Evolutionary conservation across 2,113 vertebrate genomes (phyloP).

Genomic region (Zosterops lateralis): DNA sequence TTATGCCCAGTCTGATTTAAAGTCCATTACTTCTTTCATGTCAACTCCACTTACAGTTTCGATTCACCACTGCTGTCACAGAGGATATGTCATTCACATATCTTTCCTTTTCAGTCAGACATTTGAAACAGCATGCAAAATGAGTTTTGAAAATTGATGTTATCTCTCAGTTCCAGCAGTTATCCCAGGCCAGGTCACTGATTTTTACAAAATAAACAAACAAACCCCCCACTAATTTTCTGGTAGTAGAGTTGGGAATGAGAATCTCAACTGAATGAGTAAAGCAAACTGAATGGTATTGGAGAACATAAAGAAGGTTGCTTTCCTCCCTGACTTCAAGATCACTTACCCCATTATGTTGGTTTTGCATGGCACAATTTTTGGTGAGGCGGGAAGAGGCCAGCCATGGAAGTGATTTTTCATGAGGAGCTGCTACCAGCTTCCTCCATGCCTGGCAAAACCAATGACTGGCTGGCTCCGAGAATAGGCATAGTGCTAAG

Average conservation of each 20-base stretch:
- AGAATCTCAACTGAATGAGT: background rate
- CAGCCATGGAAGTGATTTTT: background rate
- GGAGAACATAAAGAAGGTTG: background rate
- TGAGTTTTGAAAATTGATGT: background rate
- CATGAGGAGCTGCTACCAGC: background rate
- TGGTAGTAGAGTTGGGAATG: background rate
- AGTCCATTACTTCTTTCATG: background rate
- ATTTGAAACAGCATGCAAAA: background rate
- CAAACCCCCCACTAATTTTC: background rate
- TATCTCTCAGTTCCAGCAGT: background rate
- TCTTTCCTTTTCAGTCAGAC: background rate
- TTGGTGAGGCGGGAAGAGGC: background rate
- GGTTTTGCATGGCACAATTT: background rate
- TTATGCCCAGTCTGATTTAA: background rate
- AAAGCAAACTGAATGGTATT: background rate
- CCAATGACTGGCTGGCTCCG: fast-evolving
- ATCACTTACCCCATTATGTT: background rate
- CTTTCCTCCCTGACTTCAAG: background rate
- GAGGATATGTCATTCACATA: background rate
- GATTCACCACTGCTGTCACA: background rate
- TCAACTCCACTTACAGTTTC: background rate
- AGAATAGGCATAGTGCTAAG: background rate
- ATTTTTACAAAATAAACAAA: background rate
- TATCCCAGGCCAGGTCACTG: background rate
- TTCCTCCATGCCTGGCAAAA: background rate